Evolutionary conservation across 2,797 vertebrate species (phyloP).

Genomic region (Gorsachius magnificus): DNA sequence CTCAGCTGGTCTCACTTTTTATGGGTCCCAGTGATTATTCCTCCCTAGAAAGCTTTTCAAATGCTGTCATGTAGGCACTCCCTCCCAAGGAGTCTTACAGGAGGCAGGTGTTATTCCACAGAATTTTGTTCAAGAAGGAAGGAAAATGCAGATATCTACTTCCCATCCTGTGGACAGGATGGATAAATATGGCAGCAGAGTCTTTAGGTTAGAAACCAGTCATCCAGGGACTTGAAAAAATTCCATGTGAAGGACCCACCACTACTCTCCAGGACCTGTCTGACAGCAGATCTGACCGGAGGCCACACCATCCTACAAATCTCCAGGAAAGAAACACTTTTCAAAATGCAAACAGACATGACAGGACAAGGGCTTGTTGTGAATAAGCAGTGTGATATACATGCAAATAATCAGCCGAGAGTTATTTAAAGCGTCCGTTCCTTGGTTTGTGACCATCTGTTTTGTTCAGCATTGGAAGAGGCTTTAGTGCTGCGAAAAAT

Average conservation of each 20-base stretch:
- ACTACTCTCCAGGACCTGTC: neutral
- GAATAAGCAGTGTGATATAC: neutral
- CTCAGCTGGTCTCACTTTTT: neutral
- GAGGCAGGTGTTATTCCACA: neutral
- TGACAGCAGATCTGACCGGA: neutral
- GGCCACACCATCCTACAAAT: neutral
- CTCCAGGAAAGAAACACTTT: neutral
- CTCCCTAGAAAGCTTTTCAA: neutral
- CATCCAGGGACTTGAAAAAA: neutral
- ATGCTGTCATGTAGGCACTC: neutral
- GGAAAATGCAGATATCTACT: neutral
- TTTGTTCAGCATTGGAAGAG: neutral
- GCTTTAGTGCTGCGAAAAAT: neutral
- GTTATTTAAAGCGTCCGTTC: conserved; percentile 6
- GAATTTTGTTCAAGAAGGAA: neutral
- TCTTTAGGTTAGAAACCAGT: neutral
- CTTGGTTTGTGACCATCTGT: conserved; percentile 26
- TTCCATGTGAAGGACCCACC: neutral
- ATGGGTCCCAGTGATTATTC: neutral
- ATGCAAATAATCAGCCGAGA: conserved; percentile 20
- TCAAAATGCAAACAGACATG: neutral
- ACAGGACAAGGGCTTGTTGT: neutral
- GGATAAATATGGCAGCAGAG: neutral
- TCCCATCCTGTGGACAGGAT: neutral
- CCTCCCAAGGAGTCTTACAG: neutral